phyloP scores from a whole-genome alignment of 2,113 vertebrate genomes.

The Brachypteracias leptosomus region DNA sequence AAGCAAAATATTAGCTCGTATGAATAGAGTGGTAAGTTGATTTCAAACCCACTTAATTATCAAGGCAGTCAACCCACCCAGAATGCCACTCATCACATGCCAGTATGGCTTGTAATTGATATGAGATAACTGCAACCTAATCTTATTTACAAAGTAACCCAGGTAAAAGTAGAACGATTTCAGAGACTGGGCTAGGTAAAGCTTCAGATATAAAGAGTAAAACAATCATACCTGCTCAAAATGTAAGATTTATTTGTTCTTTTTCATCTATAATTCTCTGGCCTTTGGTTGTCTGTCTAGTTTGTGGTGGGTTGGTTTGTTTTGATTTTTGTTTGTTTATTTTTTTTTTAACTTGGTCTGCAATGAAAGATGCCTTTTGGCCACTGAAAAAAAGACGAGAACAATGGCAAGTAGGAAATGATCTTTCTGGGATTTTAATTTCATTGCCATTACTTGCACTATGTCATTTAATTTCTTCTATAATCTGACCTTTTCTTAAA shows the following conservation, averaged over 20 bases:
- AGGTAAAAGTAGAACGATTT: not conserved
- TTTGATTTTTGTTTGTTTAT: not conserved
- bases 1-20: not conserved
- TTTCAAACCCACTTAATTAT: not conserved
- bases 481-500: not conserved
- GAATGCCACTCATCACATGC: not conserved
- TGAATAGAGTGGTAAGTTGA: not conserved
- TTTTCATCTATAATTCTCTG: not conserved
- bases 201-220: not conserved
- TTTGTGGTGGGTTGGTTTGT: not conserved
- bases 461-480: not conserved
- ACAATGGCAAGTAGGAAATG: not conserved
- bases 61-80: not conserved
- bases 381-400: not conserved
- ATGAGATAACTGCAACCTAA: not conserved
- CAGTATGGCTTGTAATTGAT: not conserved
- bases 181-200: not conserved
- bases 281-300: not conserved
- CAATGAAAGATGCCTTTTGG: not conserved
- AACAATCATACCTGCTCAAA: not conserved
- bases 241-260: not conserved
- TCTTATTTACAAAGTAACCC: not conserved
- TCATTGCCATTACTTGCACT: not conserved
- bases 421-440: not conserved
- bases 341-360: not conserved